Evolutionary conservation across 1,140 invertebrate species (phyloP).

Genomic region (Choristoneura fumiferana): DNA sequence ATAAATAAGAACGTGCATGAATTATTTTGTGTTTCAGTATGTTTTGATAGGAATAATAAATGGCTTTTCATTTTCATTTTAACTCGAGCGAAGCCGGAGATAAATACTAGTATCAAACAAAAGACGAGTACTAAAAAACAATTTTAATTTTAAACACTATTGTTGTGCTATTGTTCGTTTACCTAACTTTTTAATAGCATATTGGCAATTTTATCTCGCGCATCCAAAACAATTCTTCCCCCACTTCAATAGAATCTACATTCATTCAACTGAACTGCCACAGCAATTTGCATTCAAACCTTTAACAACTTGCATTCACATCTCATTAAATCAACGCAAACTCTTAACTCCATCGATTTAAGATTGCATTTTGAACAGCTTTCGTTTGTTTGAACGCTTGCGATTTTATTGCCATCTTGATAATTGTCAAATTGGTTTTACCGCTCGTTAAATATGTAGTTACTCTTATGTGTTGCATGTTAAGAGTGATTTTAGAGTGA

Average conservation of each 20-base stretch:
- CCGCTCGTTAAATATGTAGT: no score
- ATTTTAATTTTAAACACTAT: no score
- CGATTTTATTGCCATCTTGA: no score
- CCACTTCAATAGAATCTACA: background rate
- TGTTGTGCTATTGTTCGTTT: background rate
- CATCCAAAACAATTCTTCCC: background rate
- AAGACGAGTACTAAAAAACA: background rate
- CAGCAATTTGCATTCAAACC: background rate
- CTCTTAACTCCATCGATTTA: background rate
- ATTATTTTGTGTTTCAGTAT: no score
- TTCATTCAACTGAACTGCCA: background rate
- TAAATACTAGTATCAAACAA: background rate
- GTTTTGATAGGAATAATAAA: no score
- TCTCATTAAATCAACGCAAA: background rate
- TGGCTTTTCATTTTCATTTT: no score
- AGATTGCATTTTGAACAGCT: background rate
- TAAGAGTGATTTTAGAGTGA: no score
- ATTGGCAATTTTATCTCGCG: background rate
- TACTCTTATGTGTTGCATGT: no score
- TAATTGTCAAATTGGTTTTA: no score
- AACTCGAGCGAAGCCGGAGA: background rate
- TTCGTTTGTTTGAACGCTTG: no score
- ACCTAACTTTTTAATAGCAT: conserved; percentile 6
- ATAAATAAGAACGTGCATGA: no score
- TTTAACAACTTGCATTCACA: background rate